phyloP scores from a whole-genome alignment of 2,113 vertebrate genomes.

The Mormyrus lacerda region DNA sequence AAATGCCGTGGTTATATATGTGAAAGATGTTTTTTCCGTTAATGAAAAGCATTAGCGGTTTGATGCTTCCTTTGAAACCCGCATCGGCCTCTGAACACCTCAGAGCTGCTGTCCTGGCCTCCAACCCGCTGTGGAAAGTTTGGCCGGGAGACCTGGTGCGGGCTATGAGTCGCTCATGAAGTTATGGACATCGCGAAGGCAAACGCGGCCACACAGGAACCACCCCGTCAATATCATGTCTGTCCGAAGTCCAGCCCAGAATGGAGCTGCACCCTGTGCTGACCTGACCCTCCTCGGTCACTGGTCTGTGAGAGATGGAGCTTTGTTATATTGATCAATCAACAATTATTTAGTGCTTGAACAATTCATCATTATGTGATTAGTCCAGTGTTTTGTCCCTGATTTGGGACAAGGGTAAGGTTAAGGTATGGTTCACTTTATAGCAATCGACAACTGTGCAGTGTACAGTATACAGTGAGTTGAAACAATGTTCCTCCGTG shows the following conservation, averaged over 20 bases:
- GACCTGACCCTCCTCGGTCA: background rate
- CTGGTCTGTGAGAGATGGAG: background rate
- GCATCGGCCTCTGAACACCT: background rate
- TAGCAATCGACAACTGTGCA: too few relatives aligned
- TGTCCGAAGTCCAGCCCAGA: background rate
- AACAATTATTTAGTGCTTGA: background rate
- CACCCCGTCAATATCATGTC: background rate
- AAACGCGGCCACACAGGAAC: background rate
- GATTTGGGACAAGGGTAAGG: background rate
- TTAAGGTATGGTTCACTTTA: too few relatives aligned
- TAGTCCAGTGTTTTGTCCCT: background rate
- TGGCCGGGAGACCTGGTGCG: background rate
- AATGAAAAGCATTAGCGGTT: background rate
- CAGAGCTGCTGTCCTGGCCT: background rate
- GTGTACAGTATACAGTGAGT: too few relatives aligned
- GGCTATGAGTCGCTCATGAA: constrained; percentile 9
- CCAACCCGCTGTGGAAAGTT: background rate
- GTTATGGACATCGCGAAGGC: background rate
- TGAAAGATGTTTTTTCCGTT: background rate
- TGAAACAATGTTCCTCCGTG: too few relatives aligned
- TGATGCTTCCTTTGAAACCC: background rate
- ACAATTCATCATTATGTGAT: constrained; percentile 1
- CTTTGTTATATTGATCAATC: background rate
- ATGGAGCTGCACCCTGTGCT: background rate
- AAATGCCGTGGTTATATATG: background rate